phyloP scores from a whole-genome alignment of 2,113 vertebrate species.

The Datnioides undecimradiatus region DNA sequence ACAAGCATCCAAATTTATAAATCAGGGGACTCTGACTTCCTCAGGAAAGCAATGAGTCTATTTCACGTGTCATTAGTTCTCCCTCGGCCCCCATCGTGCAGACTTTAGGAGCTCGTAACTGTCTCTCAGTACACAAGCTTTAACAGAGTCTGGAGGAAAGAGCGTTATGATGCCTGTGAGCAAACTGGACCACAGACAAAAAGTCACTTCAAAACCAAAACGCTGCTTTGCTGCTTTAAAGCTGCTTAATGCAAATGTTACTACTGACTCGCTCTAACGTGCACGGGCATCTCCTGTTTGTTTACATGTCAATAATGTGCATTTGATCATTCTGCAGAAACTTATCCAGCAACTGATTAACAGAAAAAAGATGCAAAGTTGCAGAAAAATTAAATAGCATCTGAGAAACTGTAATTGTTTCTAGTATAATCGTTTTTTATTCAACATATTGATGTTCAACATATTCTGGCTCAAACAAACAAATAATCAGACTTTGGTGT shows the following conservation, averaged over 20 bases:
- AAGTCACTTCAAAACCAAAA: not conserved
- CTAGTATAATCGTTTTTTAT: no score
- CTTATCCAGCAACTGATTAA: no score
- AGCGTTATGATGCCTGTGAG: not conserved
- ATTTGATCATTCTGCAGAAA: no score
- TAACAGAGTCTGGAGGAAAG: not conserved
- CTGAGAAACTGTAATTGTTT: no score
- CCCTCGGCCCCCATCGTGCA: not conserved
- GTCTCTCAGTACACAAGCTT: not conserved
- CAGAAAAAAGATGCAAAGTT: no score
- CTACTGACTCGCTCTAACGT: no score
- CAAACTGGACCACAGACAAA: not conserved
- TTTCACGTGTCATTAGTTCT: not conserved
- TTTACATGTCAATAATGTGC: no score
- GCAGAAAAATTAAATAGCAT: no score
- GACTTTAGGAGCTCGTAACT: not conserved
- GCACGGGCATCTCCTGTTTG: no score
- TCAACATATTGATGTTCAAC: no score
- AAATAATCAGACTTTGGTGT: no score
- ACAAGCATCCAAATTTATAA: not conserved
- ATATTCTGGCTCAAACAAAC: no score
- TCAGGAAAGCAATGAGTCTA: slow-evolving; percentile 1
- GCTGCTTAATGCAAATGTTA: not conserved
- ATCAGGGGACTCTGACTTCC: not conserved
- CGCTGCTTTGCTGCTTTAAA: not conserved